These are phyloP conservation scores for Platynereis dumerilii DNA, from an alignment of 2,888 invertebrate species.

Conservation along the genomic window DNA sequence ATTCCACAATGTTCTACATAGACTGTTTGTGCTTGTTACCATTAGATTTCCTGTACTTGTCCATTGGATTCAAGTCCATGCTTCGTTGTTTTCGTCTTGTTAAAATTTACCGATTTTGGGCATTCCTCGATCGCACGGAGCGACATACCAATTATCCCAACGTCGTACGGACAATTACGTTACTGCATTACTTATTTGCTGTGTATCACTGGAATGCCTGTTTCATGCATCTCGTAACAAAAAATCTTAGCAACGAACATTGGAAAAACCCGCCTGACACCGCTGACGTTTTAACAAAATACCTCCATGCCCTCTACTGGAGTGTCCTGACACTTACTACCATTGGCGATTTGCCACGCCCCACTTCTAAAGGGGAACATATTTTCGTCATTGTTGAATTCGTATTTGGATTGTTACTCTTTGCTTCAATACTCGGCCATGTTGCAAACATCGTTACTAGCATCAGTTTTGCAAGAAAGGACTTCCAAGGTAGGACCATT, in stretches of 20 bases:
- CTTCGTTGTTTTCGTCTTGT: constrained; percentile 93
- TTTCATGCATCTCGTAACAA: constrained; percentile 82
- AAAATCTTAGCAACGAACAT: constrained; percentile 65
- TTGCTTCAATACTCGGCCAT: constrained; percentile 95
- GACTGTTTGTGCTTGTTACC: constrained; percentile 98
- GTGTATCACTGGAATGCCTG: constrained; percentile 99
- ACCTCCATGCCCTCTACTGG: constrained; percentile 98
- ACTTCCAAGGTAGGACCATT: constrained; percentile 86
- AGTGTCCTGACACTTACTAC: constrained; percentile 95
- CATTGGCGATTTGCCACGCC: constrained; percentile 89
- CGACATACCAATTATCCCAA: constrained; percentile 99
- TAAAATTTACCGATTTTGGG: constrained; percentile 98
- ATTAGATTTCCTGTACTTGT: constrained; percentile 96
- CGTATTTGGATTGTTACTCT: constrained; percentile 90
- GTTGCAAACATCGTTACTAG: constrained; percentile 98
- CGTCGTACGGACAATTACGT: constrained; percentile 70
- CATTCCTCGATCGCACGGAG: constrained; percentile 97
- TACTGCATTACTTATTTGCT: constrained; percentile 87
- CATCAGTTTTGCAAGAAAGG: constrained; percentile 94
- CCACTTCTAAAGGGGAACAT: constrained; percentile 92
- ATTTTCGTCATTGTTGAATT: constrained; percentile 94
- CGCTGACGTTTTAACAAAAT: constrained; percentile 72
- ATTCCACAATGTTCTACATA: constrained; percentile 96
- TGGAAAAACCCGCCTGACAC: constrained; percentile 45
- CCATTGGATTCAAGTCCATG: constrained; percentile 93